Evolutionary conservation across 2,888 invertebrate genomes (phyloP).

Genomic region (Orchestes rusci): DNA sequence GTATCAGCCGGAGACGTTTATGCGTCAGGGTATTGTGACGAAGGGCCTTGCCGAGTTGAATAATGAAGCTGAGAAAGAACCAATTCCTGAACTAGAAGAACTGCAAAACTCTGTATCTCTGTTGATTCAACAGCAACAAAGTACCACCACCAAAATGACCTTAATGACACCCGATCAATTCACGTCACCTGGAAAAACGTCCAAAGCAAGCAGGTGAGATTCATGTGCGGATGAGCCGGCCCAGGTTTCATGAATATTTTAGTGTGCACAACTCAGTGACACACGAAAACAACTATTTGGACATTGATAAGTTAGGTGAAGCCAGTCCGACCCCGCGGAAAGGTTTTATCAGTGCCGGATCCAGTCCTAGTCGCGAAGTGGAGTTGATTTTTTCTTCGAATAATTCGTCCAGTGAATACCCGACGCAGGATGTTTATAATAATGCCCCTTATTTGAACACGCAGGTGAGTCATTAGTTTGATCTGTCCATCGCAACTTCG

Average conservation of each 20-base stretch:
- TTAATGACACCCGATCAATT: conserved; percentile 88
- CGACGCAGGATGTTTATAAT: conserved; percentile 39
- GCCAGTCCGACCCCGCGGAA: conserved; percentile 39
- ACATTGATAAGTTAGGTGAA: conserved; percentile 16
- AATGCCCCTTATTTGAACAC: conserved; percentile 34
- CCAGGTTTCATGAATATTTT: conserved; percentile 4
- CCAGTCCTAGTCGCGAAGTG: conserved; percentile 85
- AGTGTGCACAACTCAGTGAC: conserved; percentile 32
- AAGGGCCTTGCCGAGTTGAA: conserved; percentile 14
- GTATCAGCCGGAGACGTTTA: conserved; percentile 36
- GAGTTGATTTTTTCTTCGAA: conserved; percentile 76
- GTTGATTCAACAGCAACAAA: conserved; percentile 37
- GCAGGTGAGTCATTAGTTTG: conserved; percentile 14
- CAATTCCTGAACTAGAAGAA: conserved; percentile 38
- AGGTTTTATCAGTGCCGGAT: conserved; percentile 68
- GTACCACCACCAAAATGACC: conserved; percentile 47
- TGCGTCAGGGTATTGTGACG: conserved; percentile 21
- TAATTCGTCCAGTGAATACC: conserved; percentile 38
- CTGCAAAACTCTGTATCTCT: conserved; percentile 40
- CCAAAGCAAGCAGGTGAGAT: conserved; percentile 36
- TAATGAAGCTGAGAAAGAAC: conserved; percentile 13
- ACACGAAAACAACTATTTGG: conserved; percentile 26
- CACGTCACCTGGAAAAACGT: conserved; percentile 48
- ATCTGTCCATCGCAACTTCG: too few species aligned
- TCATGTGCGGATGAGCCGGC: too few species aligned